phyloP scores from a whole-genome alignment of 2,888 invertebrate genomes.

The Pedicia rivosa region DNA sequence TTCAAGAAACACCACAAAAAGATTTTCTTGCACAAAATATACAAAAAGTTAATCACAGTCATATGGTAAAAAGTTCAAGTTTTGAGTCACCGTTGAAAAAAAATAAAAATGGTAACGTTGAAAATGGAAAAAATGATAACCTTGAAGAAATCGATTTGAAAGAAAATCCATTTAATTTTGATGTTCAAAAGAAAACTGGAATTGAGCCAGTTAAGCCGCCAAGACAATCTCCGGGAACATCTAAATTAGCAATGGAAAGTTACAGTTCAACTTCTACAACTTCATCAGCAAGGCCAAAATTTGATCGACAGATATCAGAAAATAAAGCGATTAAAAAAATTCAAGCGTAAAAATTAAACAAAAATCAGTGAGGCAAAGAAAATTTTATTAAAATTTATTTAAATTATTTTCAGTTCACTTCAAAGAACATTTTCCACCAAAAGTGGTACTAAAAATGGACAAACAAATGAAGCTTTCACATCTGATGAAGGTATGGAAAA shows the following conservation, averaged over 20 bases:
- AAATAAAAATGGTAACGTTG: neutral
- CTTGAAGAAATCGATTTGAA: constrained; percentile 11
- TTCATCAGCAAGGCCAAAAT: constrained; percentile 12
- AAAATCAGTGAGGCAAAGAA: constrained; percentile 3
- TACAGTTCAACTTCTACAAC: constrained; percentile 12
- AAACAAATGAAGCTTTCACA: constrained; percentile 24
- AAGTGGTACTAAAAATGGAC: constrained; percentile 19
- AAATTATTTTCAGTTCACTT: constrained; percentile 18
- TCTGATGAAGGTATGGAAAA: constrained; percentile 17
- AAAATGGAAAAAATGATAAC: constrained; percentile 8
- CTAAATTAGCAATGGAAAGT: constrained; percentile 9
- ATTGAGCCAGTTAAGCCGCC: constrained; percentile 8
- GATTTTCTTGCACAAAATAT: constrained; percentile 25
- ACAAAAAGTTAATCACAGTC: constrained; percentile 17
- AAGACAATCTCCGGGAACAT: constrained; percentile 10
- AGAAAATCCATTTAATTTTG: constrained; percentile 8
- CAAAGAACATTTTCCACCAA: constrained; percentile 36
- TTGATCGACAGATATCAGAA: constrained; percentile 13
- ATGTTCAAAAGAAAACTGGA: neutral
- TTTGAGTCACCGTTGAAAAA: constrained; percentile 13
- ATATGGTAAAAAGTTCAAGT: constrained; percentile 11
- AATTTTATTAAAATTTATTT: neutral
- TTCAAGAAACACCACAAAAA: constrained; percentile 21
- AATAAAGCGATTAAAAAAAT: constrained; percentile 23
- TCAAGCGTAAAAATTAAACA: constrained; percentile 17